Base-by-base conservation (phyloP, 2,888 invertebrate species). In the Andrena trimmerana region DNA sequence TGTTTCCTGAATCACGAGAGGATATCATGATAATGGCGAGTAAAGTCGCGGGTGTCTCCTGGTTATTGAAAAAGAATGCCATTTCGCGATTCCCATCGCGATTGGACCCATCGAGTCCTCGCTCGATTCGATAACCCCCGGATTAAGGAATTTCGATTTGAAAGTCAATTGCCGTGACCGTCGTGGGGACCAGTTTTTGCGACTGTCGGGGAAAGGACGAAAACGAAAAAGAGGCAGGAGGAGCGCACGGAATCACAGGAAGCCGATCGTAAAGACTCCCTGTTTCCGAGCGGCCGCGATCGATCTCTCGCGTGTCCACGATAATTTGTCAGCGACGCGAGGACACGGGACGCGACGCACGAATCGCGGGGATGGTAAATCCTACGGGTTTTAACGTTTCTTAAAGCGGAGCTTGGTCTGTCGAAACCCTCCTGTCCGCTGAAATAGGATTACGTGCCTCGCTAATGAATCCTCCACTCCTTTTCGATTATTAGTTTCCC, bases 141-240 rank as follows among this genome's bases (percentile, higher is more conserved):
- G 72, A 76, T 81, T 70, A 69, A 77, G 78, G 70, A 67, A 71
- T 83, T 16, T 31, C 66, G 66, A 77, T 73, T 84, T 80, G 84
- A 84, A 77, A 84, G 80, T 84, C 83, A 67, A 83, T 80, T 50
- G 36, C 4, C 48, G 42, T 2, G 63, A 1, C 52, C 36, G 68
- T 52, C 65, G 68, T 7, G 67, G 48, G 57, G 75, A 71, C 81
- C 78, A 85, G 85, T 85, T 85, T 76, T 85, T 74, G 48, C 67
- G 72, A 57, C 59, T 31, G 29, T 2, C 10, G 60, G 42, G 52
- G 63, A 52, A 68, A 59, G 42, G 60, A 7, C 54, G 67, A 69
- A 66, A 48, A 31, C n/a, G 52, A 65, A 36, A 16, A 59, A 27
- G 24, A 29, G 16, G 10, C 27, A 13, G 2, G 29, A 7, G 57